These are phyloP conservation scores for Drosophila picticornis DNA, from an alignment of 2,888 invertebrate genomes.

Conservation along the genomic window DNA sequence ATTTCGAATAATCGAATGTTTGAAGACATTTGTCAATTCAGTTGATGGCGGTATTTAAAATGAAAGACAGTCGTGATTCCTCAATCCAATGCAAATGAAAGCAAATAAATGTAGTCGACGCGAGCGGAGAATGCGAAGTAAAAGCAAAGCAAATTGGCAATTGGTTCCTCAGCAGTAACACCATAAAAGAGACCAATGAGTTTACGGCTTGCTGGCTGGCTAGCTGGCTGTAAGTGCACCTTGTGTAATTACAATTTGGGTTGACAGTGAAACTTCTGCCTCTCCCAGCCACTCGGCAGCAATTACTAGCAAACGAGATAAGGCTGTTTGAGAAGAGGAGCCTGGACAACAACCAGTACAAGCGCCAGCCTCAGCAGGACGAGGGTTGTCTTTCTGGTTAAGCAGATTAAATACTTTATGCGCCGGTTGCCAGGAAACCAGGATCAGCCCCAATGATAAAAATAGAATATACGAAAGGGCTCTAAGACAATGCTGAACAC, in stretches of 20 bases:
- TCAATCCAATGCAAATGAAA: slow-evolving; percentile 12
- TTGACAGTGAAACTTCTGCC: slow-evolving; percentile 21
- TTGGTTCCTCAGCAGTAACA: slow-evolving; percentile 25
- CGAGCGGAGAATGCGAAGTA: slow-evolving; percentile 10
- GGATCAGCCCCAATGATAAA: slow-evolving; percentile 71
- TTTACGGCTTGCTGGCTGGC: slow-evolving; percentile 11
- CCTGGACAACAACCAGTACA: background rate
- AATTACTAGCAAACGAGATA: slow-evolving; percentile 31
- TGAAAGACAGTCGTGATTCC: background rate
- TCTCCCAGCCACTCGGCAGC: slow-evolving; percentile 4
- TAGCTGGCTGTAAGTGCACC: slow-evolving; percentile 26
- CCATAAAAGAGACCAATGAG: slow-evolving; percentile 17
- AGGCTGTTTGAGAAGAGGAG: slow-evolving; percentile 14
- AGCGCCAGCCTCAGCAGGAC: background rate
- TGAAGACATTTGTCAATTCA: slow-evolving; percentile 18
- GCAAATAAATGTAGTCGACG: slow-evolving; percentile 16
- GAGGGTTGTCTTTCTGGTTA: slow-evolving; percentile 37
- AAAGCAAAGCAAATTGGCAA: slow-evolving; percentile 36
- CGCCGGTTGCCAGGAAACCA: slow-evolving; percentile 63
- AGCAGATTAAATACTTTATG: slow-evolving; percentile 72
- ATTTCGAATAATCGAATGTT: background rate
- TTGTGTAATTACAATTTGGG: slow-evolving; percentile 59
- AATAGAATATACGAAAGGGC: slow-evolving; percentile 53
- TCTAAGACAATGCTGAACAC: background rate
- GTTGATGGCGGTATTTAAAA: slow-evolving; percentile 4